Evolutionary conservation across 2,888 invertebrate genomes (phyloP), one percentile per base, ranked within the genome.

Genomic region (Volucella bombylans): DNA sequence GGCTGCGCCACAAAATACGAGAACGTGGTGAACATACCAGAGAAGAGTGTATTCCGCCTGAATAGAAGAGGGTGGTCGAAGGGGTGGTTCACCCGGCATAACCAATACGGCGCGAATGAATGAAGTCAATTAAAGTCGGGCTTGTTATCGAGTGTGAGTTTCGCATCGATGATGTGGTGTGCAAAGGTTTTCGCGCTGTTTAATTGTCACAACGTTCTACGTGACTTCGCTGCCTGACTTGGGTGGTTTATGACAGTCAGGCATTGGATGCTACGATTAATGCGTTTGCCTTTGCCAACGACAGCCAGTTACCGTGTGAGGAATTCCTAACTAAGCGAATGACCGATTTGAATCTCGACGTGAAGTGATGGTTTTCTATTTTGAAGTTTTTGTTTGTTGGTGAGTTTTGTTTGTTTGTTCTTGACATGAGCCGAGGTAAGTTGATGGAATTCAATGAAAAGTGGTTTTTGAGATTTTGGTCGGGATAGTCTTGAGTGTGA

Each of bases 111-210:
- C 71, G 64, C 49, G 78, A 64, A 57, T 71, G 78, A 78, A 77
- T 78, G 69, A 71, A 78, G 62, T 69, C 69, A 78, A 78, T 78
- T 78, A 78, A 64, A 57, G n/a, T 64, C 64, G 49, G 69, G 54
- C 23, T 71, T 47, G 55, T 57, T 49, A 43, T 23, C 55, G 69
- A 54, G 68, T 55, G 68, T 64, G 69, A 69, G 23, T 61, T 68
- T 23, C 54, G 61, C 59, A 61, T 76, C 43, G 50, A 15, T 4
- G 65, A 39, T 18, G 31, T 47, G 14, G 6, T 31, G 31, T 31
- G 31, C 1, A 6, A 57, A 47, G 31, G 15, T 47, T 77, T 55
- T 31, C 31, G 6, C 62, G 31, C 18, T 52, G 57, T 72, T 65
- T 78, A 78, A 78, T 78, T 78, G 64, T 23, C 71, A 72, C 31